Evolutionary conservation across 2,113 vertebrate genomes (phyloP), one percentile per base, ranked within the genome.

Genomic region (Notarius lentiginosus): DNA sequence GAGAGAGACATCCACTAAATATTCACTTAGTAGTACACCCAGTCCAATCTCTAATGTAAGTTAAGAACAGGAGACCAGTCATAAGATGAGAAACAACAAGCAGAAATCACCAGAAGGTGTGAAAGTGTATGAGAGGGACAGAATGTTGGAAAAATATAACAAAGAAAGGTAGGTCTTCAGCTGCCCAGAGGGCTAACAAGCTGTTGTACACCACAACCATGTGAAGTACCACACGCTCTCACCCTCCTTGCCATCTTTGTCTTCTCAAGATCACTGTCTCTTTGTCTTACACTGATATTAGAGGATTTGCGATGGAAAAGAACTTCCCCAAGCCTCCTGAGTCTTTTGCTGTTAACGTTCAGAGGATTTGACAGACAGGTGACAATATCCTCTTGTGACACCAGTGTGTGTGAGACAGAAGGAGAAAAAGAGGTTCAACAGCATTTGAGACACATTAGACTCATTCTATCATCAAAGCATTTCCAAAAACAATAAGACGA

Each of bases 351-450:
- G 73, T 91, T 89, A 82, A 89, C 53, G 20, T 88, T 79, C 51
- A 86, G 66, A 51, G 47, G 1, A 51, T 79, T 30, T 89, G 90
- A 89, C 61, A 87, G 89, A 91, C 89, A 84, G 89, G 22, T 17
- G 88, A 89, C 85, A 85, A 88, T 76, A 83, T 87, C 87, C 81
- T 86, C 80, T 76, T 34, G 30, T 90, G 86, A 90, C 87, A 88
- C 76, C 34, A 79, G 84, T 85, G 82, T 53, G 72, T 77, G 70
- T 80, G 51, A 76, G 22, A 55, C 5, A 56, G 24, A 55, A 27
- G 51, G 24, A 79, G 34, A n/a, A 70, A 49, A 20, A 30, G 30
- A 58, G 70, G 15, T 86, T 49, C 80, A 75, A 66, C 30, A 17
- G 24, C 63, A 56, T 34, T 84, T 56, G 10, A n/a, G 58, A 53